Evolutionary conservation across 2,888 invertebrate genomes (phyloP), one percentile per base, ranked within the genome.

Genomic region (Eupithecia centaureata): DNA sequence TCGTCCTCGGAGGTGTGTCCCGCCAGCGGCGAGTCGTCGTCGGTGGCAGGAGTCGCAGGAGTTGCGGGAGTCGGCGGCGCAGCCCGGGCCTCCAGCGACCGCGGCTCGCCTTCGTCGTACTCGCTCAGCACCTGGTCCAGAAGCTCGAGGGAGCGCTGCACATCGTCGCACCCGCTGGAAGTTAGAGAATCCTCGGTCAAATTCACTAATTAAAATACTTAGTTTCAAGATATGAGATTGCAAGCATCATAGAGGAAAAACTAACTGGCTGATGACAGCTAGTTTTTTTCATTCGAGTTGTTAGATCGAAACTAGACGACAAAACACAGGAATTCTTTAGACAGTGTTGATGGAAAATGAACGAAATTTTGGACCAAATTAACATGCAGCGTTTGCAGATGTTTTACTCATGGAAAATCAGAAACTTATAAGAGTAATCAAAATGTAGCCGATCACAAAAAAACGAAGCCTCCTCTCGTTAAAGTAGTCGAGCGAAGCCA

Each of bases 1-100:
- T 97, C 97, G 95, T 97, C 97, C 88, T 97, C 97, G 67, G 97
- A 97, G 86, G 97, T 97, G 88, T 97, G 97, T 79, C 96, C 96
- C 81, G 95, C 95, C 88, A 96, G 95, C 78, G 96, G 96, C 81
- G 96, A 96, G 86, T 96, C 96, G 93, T 96, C 96, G 88, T 94
- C 94, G 79, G 94, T 94, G 86, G 93, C 94, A 74, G 90, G 94
- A 74, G 90, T 94, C 79, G 94, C 94, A 73, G 90, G 94, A 75
- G 91, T 94, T 78, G 93, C 94, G 76, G 91, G 94, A 72, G 91
- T 94, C 80, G 93, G 94, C 73, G 89, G 93, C 78, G 90, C 63
- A 10, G 89, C 89, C 83, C 92, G 88, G 86, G 88, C 92, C 89
- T 88, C 89, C 82, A 89, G 82, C 76, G 89, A 92, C 76, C 88